phyloP scores from a whole-genome alignment of 2,113 vertebrate species.

The Urocolius indicus region DNA sequence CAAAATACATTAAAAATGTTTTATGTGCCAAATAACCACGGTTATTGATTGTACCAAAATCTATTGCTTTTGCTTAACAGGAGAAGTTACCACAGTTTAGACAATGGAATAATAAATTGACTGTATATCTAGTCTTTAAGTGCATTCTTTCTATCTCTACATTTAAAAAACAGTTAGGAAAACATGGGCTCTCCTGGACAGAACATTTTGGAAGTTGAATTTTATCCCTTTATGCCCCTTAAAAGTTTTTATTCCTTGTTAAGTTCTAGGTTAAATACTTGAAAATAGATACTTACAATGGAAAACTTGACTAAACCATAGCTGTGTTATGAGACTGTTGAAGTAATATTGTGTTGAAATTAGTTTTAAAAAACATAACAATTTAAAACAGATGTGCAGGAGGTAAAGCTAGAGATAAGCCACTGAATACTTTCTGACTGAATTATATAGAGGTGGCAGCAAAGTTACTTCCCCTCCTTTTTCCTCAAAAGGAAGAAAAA shows the following conservation, averaged over 20 bases:
- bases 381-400: not conserved
- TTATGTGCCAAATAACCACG: not conserved
- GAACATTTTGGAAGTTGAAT: not conserved
- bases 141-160: not conserved
- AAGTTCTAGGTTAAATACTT: not conserved
- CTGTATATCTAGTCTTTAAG: not conserved
- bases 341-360: not conserved
- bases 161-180: not conserved
- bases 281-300: not conserved
- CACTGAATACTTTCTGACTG: not conserved
- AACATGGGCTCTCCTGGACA: not conserved
- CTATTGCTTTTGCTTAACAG: not conserved
- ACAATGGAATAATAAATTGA: not conserved
- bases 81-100: not conserved
- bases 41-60: not conserved
- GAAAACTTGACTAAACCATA: slow-evolving; percentile 10
- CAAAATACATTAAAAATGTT: not conserved
- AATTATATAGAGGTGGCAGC: not conserved
- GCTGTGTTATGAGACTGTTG: not conserved
- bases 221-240: not conserved
- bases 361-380: not conserved
- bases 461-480: not conserved
- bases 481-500: not conserved
- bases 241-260: not conserved
- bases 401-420: not conserved